phyloP scores from a whole-genome alignment of 2,888 invertebrate genomes.

The Conchocele bisecta region DNA sequence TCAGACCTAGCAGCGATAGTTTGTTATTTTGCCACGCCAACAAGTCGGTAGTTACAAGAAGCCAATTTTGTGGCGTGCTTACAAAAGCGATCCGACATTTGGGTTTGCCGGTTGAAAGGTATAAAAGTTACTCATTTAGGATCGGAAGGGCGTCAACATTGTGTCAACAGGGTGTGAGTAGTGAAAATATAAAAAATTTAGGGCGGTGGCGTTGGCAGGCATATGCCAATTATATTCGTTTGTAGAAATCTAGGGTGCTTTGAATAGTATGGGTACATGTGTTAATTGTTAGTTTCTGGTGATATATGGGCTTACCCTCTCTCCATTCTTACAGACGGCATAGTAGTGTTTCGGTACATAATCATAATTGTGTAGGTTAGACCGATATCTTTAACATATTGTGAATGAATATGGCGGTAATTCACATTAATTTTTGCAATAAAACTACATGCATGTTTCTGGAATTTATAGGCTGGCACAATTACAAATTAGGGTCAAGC shows the following conservation, averaged over 20 bases:
- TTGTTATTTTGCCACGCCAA: conserved; percentile 9
- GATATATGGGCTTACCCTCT: too few relatives aligned
- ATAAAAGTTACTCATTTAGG: background rate
- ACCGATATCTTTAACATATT: too few relatives aligned
- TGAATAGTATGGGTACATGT: too few relatives aligned
- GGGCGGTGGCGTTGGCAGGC: conserved; percentile 7
- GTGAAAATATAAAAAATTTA: background rate
- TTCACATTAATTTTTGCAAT: too few relatives aligned
- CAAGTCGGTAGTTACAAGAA: background rate
- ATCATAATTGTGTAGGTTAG: too few relatives aligned
- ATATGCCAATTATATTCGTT: background rate
- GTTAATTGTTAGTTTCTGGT: too few relatives aligned
- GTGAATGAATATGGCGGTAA: too few relatives aligned
- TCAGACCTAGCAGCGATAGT: background rate
- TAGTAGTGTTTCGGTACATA: too few relatives aligned
- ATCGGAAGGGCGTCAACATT: conserved; percentile 6
- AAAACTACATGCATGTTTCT: too few relatives aligned
- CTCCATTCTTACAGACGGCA: too few relatives aligned
- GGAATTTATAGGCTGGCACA: too few relatives aligned
- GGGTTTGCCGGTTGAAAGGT: background rate
- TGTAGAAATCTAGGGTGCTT: background rate
- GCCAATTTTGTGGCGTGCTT: conserved; percentile 11
- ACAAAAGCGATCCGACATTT: background rate
- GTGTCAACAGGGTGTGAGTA: background rate
- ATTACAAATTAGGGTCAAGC: too few relatives aligned